These are phyloP conservation scores for Peromyscus maniculatus DNA, from an alignment of 2,113 vertebrate genomes.

Conservation along the genomic window DNA sequence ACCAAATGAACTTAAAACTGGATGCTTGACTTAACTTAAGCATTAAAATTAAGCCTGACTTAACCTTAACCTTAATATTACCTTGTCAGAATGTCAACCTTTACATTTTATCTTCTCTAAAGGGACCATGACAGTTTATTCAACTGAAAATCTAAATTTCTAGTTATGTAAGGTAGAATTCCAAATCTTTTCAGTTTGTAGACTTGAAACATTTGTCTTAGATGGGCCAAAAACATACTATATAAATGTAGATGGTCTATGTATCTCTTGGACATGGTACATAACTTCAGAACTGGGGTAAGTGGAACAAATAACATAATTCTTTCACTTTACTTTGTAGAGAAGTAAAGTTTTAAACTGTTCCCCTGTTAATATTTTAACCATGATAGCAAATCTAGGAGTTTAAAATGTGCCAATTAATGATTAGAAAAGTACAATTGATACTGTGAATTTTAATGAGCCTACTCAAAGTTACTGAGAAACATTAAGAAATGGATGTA, in stretches of 20 bases:
- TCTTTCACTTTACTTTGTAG: slow-evolving; percentile 1
- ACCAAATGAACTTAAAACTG: slow-evolving; percentile 40
- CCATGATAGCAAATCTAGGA: neutral
- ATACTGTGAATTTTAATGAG: slow-evolving; percentile 17
- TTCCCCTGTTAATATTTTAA: slow-evolving; percentile 23
- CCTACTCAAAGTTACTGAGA: neutral
- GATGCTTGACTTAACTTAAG: neutral
- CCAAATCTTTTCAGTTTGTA: neutral
- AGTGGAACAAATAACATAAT: neutral
- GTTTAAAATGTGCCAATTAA: neutral
- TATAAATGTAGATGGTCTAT: neutral
- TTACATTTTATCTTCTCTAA: slow-evolving; percentile 47
- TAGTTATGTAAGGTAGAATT: slow-evolving; percentile 8
- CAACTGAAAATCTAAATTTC: slow-evolving; percentile 36
- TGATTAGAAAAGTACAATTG: neutral
- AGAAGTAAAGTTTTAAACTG: neutral
- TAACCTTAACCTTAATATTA: neutral
- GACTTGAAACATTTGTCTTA: neutral
- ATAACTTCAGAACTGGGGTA: neutral
- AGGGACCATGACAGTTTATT: neutral
- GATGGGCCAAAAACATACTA: neutral
- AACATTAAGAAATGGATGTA: neutral
- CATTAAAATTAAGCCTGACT: neutral
- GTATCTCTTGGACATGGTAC: neutral
- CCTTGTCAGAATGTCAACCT: neutral